Evolutionary conservation across 2,888 invertebrate genomes (phyloP), one percentile per base, ranked within the genome.

Genomic region (Sthenelais limicola): DNA sequence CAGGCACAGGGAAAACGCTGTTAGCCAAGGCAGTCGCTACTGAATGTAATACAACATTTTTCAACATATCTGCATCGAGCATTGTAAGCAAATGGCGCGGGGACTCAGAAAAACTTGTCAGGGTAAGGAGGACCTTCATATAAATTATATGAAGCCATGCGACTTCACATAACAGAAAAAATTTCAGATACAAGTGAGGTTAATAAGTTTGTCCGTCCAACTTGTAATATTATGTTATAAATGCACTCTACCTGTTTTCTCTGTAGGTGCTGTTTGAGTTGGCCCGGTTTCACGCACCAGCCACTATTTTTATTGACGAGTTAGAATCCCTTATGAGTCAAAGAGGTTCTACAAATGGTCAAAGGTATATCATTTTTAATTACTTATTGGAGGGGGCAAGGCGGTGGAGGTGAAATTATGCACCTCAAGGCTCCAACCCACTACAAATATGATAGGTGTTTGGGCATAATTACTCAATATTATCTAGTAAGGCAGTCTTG

Each of bases 61-160:
- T 98, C 87, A 97, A 96, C 85, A 92, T 97, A 18, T 93, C 95
- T 1, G 93, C 95, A 74, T 94, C 96, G 82, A 92, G 93, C 1
- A 91, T 97, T 52, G 92, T 96, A n/a, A 95, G 94, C 82, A 98
- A 98, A 88, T 97, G 97, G 97, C 90, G 97, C 35, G 97, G 97
- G 0, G 97, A 98, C 81, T 96, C 96, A 0, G 97, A 97, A 89
- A 97, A 96, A 88, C 92, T 96, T 80, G 91, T 97, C 52, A 92
- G 94, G 89, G 94, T 93, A 68, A 74, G 73, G 15, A 51, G 43
- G 43, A 43, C 18, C 43, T 12, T 9, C 9, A 43, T 43, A 43
- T 9, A 18, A 43, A 12, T 43, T 12, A 9, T 43, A 43, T 43
- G 43, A 43, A 43, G 18, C 18, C 43, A 18, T 43, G 43, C 43